Evolutionary conservation across 2,797 vertebrate genomes (phyloP).

Genomic region (Premnoplex brunnescens): DNA sequence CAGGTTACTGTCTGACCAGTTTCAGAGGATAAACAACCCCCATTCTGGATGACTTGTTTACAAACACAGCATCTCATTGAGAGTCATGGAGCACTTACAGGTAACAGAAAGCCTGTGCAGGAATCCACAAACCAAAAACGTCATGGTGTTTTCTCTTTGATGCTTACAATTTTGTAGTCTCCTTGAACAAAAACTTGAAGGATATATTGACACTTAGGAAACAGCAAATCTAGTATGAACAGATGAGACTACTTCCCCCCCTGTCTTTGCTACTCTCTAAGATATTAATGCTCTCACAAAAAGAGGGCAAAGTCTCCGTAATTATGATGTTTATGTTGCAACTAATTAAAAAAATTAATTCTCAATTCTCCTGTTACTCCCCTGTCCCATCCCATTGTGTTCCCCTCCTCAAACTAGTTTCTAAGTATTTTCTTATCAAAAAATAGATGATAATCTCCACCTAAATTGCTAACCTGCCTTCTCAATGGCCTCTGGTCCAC

Average conservation of each 20-base stretch:
- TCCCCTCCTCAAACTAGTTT: background rate
- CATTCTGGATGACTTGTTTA: background rate
- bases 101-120: background rate
- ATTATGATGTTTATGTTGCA: background rate
- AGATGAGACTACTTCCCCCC: background rate
- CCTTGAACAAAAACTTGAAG: background rate
- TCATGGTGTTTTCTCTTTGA: background rate
- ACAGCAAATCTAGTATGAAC: background rate
- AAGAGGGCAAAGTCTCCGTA: background rate
- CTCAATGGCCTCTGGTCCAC: background rate
- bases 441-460: background rate
- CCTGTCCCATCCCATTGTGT: too few species aligned
- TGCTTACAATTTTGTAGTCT: background rate
- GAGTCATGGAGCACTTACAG: background rate
- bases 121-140: rapidly evolving
- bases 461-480: background rate
- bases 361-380: background rate
- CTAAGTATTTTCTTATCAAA: background rate
- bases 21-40: background rate
- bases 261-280: background rate
- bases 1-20: background rate
- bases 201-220: background rate
- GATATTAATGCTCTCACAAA: rapidly evolving
- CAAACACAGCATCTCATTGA: background rate
- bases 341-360: background rate